A percentile compares a stretch with the other conserved stretches of the same genome.
Evolutionary conservation across 2,113 vertebrate species (phyloP).

Genomic region (Merops nubicus): DNA sequence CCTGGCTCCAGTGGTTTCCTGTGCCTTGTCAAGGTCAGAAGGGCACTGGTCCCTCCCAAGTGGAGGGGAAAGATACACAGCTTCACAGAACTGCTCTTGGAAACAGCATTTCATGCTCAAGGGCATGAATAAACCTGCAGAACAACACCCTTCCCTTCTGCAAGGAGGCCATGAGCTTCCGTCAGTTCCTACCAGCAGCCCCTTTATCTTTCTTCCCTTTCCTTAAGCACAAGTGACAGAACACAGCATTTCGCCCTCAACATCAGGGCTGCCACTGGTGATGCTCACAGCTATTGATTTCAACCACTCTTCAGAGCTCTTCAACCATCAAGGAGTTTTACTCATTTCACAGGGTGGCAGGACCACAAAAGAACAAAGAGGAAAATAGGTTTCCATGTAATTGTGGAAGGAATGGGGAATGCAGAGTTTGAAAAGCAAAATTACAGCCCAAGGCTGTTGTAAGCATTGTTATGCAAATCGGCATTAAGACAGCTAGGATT

Average conservation of each 20-base stretch:
- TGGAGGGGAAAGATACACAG: neutral
- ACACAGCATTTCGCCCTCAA: neutral
- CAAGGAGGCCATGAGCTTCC: neutral
- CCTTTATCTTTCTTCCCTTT: neutral
- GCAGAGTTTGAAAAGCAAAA: conserved; percentile 39
- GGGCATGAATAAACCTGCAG: neutral
- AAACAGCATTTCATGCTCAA: neutral
- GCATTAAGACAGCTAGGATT: neutral
- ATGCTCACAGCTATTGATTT: conserved; percentile 6
- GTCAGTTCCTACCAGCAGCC: neutral
- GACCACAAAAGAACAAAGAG: conserved; percentile 3
- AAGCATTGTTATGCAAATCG: conserved; percentile 61
- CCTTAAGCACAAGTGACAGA: neutral
- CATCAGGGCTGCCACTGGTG: neutral
- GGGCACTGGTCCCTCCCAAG: neutral
- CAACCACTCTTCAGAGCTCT: neutral
- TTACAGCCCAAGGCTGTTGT: conserved; percentile 42
- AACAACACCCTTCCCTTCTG: neutral
- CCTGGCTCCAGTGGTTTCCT: conserved; percentile 22
- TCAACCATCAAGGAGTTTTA: neutral
- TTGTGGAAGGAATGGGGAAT: conserved; percentile 33
- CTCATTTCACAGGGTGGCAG: neutral
- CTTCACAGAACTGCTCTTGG: conserved; percentile 5
- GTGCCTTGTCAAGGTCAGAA: conserved; percentile 32
- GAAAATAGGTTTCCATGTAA: conserved; percentile 23